Percentiles rank a stretch among this genome's conserved stretches.
Conservation (phyloP, 2,113 vertebrate genomes). For the Indri indri region DNA sequence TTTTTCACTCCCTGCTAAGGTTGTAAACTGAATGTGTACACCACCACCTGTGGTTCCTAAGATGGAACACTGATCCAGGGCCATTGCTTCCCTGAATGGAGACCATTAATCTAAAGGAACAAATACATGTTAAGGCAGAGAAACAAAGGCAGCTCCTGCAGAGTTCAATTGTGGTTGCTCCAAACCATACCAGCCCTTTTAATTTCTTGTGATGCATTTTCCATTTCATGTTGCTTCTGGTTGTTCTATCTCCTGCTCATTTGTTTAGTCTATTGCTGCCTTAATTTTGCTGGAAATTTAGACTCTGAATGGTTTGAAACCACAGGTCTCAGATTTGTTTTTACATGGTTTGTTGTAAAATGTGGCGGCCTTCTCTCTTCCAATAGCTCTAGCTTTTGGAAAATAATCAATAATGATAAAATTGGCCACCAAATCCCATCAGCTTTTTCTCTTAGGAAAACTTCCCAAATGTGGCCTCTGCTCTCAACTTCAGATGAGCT, state of each 20-base stretch:
- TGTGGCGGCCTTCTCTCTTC: not conserved
- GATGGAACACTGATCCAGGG: conserved; percentile 73
- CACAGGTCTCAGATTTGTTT: conserved; percentile 23
- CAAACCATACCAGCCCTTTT: conserved; percentile 41
- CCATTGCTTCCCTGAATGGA: conserved; percentile 69
- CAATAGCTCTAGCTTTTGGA: conserved; percentile 10
- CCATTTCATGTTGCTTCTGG: conserved; percentile 39
- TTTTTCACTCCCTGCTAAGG: conserved; percentile 75
- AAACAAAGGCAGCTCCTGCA: conserved; percentile 61
- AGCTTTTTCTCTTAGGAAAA: conserved; percentile 7
- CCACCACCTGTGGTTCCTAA: conserved; percentile 80
- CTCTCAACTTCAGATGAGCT: not conserved
- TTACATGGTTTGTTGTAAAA: conserved; percentile 38
- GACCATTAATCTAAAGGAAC: conserved; percentile 77
- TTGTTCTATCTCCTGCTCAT: conserved; percentile 37
- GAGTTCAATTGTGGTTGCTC: conserved; percentile 45
- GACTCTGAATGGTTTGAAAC: conserved; percentile 40
- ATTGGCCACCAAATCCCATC: conserved; percentile 11
- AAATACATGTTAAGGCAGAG: conserved; percentile 58
- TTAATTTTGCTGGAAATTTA: conserved; percentile 57
- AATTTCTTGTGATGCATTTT: not conserved
- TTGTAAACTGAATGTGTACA: conserved; percentile 77
- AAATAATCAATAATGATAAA: conserved; percentile 58
- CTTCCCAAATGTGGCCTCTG: not conserved
- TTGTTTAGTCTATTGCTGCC: conserved; percentile 29